phyloP scores from a whole-genome alignment of 2,888 invertebrate genomes.

The Lithophane leautieri region DNA sequence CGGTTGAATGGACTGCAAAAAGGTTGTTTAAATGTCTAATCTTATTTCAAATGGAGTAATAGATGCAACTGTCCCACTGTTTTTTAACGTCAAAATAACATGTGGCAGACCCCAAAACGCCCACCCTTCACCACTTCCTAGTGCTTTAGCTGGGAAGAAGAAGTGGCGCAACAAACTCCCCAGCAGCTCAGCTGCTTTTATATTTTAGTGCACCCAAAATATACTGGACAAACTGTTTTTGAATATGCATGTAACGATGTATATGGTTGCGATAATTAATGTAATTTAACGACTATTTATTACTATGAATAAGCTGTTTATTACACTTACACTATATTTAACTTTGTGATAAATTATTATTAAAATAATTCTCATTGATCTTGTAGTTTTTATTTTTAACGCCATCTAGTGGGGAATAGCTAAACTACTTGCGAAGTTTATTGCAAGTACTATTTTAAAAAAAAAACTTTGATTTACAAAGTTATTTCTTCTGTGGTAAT shows the following conservation, averaged over 20 bases:
- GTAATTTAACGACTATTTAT: slow-evolving; percentile 47
- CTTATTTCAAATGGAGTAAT: too few relatives aligned
- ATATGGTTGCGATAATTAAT: slow-evolving; percentile 24
- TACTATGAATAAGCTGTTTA: slow-evolving; percentile 35
- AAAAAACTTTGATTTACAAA: too few relatives aligned
- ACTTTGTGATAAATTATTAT: slow-evolving; percentile 57
- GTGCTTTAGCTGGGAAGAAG: not conserved
- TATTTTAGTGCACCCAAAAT: not conserved
- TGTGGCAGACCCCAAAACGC: too few relatives aligned
- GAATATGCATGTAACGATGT: slow-evolving; percentile 9
- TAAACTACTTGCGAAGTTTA: not conserved
- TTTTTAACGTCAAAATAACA: too few relatives aligned
- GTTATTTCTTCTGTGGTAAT: not conserved
- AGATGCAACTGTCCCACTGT: too few relatives aligned
- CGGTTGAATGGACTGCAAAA: too few relatives aligned
- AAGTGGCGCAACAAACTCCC: not conserved
- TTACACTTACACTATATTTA: slow-evolving; percentile 36
- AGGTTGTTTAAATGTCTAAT: too few relatives aligned
- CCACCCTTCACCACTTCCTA: not conserved
- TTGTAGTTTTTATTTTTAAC: slow-evolving; percentile 16
- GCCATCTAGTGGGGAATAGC: slow-evolving; percentile 25
- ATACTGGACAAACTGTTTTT: not conserved
- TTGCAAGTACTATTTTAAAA: too few relatives aligned
- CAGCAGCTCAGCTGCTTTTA: not conserved
- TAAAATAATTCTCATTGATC: slow-evolving; percentile 36